phyloP scores from a whole-genome alignment of 30 jellyfish, hydroid and myxozoan species.

The Chrysaora quinquecirrha region DNA sequence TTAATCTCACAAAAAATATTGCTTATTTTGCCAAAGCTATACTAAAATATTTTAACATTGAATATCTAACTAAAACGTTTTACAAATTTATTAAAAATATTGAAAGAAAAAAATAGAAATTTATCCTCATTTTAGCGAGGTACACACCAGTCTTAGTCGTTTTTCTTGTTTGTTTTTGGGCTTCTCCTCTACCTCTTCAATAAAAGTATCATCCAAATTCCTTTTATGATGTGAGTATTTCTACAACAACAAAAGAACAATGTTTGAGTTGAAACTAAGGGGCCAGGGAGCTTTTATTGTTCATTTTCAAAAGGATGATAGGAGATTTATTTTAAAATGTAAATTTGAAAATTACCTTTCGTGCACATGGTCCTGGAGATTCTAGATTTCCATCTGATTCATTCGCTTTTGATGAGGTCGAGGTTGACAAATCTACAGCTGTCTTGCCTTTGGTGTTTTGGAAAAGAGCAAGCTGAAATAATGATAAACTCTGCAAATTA shows the following conservation, averaged over 20 bases:
- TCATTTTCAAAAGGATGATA: background rate
- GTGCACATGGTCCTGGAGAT: constrained; percentile 38
- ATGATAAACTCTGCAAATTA: constrained; percentile 14
- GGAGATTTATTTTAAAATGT: background rate
- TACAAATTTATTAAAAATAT: background rate
- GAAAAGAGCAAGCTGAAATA: constrained; percentile 50
- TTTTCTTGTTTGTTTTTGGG: constrained; percentile 28
- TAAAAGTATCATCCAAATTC: constrained; percentile 36
- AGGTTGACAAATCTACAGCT: constrained; percentile 41
- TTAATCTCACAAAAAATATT: too few relatives aligned
- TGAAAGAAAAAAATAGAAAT: constrained; percentile 6
- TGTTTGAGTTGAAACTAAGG: background rate
- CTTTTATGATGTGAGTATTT: constrained; percentile 26
- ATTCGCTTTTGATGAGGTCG: constrained; percentile 11
- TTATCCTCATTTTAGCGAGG: constrained; percentile 33
- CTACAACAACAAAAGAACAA: constrained; percentile 16
- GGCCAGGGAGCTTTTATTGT: constrained; percentile 39
- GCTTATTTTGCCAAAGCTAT: too few relatives aligned
- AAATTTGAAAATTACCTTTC: constrained; percentile 43
- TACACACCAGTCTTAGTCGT: constrained; percentile 55
- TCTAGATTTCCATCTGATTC: constrained; percentile 4
- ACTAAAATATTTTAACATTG: too few relatives aligned
- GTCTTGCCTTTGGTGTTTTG: constrained; percentile 55
- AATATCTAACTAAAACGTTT: too few relatives aligned
- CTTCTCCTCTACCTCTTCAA: constrained; percentile 19